These are phyloP conservation scores for Diprion similis DNA, from an alignment of 1,140 invertebrate species.

Conservation along the genomic window DNA sequence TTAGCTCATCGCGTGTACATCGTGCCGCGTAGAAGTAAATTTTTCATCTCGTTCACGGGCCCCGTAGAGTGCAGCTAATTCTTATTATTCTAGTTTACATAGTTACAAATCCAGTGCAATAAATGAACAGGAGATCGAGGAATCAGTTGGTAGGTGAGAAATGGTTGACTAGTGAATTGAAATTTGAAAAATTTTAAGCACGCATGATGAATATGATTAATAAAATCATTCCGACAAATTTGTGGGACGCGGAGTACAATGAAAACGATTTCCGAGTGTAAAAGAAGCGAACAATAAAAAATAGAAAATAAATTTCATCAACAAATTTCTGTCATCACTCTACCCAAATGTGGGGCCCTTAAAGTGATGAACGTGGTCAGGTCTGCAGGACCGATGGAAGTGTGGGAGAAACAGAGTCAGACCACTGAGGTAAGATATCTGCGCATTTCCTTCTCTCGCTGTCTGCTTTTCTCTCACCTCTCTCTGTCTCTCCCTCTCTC, in stretches of 20 bases:
- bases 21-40: too few relatives aligned
- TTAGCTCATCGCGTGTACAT: too few relatives aligned
- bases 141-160: too few relatives aligned
- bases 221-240: too few relatives aligned
- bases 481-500: conserved; percentile 25
- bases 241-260: not conserved
- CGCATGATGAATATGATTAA: too few relatives aligned
- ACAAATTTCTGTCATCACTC: conserved; percentile 33
- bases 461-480: conserved; percentile 12
- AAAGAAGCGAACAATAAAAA: not conserved
- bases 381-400: not conserved
- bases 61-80: too few relatives aligned
- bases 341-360: conserved; percentile 25
- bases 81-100: too few relatives aligned
- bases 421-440: conserved; percentile 32
- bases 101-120: too few relatives aligned
- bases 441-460: not conserved
- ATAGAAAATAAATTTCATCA: conserved; percentile 21
- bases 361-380: conserved; percentile 16
- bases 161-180: too few relatives aligned
- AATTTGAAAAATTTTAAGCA: too few relatives aligned
- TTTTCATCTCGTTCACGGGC: too few relatives aligned
- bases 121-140: too few relatives aligned
- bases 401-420: conserved; percentile 23
- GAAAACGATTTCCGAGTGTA: not conserved